Base-by-base conservation (phyloP, 92 coral and sea anemone species). In the Epizoanthus illoricatus region DNA sequence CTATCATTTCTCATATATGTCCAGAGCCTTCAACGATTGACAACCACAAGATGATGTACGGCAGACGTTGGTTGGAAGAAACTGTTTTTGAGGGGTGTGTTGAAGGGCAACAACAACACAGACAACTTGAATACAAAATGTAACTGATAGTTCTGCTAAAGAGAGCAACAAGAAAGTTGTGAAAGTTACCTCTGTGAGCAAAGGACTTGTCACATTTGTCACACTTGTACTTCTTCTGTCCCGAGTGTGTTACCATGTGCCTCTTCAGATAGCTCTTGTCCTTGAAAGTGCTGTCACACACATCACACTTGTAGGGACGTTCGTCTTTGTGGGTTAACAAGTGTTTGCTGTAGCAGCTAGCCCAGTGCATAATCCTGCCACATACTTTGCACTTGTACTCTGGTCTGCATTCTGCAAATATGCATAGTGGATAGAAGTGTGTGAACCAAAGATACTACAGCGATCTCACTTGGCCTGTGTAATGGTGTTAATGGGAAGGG, bases 171-270 rank as follows among this genome's bases (percentile, higher is more conserved):
- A 0, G 21, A 5, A 20, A 24, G 24, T 74, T 13, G 23, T 11
- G 43, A 28, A 7, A 80, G 85, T 81, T 67, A 92, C 96, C 93
- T 75, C 80, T 86, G 75, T 87, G 88, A 12, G 91, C 83, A 82
- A 89, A 90, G 45, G 28, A 58, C 54, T 87, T 92, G 80, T 80
- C 86, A 61, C 96, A 92, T 43, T 81, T 39, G 4, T 92, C 89
- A 73, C 96, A 92, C 65, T 81, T 58, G 65, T 71, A 89, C 23
- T 83, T 90, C 45, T 90, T 89, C 81, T 74, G 61, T 23, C 90
- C 96, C 43, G 88, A 52, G 62, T 92, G 96, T 4, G 65, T 87
- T 15, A 81, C 74, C 56, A 47, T 63, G 86, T 92, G 96, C 10
- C 88, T 80, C 76, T 72, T 75, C 33, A 92, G 84, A 58, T 92